phyloP scores from a whole-genome alignment of 2,888 invertebrate genomes.

The Brachyptera risi region DNA sequence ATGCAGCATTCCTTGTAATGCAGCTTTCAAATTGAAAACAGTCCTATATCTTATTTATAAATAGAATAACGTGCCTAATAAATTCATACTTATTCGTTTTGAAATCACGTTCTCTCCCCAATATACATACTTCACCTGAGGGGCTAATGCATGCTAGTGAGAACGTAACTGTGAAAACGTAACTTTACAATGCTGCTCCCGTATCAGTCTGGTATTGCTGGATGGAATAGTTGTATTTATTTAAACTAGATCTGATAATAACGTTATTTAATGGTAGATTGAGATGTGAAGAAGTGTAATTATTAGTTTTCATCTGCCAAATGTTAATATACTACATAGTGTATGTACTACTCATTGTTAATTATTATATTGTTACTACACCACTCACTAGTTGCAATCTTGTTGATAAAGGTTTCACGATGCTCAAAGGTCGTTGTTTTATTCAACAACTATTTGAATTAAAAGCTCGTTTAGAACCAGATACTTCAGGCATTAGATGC shows the following conservation, averaged over 20 bases:
- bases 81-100: not conserved
- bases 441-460: not conserved
- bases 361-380: constrained; percentile 21
- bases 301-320: constrained; percentile 31
- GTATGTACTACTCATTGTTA: constrained; percentile 22
- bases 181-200: not conserved
- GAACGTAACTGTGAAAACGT: too few relatives aligned
- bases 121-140: too few relatives aligned
- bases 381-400: constrained; percentile 24
- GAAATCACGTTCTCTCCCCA: too few relatives aligned
- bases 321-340: constrained; percentile 27
- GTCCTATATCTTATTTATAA: too few relatives aligned
- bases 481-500: too few relatives aligned
- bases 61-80: not conserved
- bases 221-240: not conserved
- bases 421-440: constrained; percentile 27
- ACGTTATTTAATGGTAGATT: constrained; percentile 18
- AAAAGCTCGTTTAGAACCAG: too few relatives aligned
- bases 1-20: not conserved
- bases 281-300: constrained; percentile 24
- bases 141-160: too few relatives aligned
- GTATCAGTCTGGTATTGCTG: not conserved
- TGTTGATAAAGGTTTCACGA: constrained; percentile 20
- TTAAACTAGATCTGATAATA: constrained; percentile 26
- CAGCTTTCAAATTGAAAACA: not conserved